These are phyloP conservation scores for Leucozona laternaria DNA, from an alignment of 2,888 invertebrate species.

Conservation along the genomic window DNA sequence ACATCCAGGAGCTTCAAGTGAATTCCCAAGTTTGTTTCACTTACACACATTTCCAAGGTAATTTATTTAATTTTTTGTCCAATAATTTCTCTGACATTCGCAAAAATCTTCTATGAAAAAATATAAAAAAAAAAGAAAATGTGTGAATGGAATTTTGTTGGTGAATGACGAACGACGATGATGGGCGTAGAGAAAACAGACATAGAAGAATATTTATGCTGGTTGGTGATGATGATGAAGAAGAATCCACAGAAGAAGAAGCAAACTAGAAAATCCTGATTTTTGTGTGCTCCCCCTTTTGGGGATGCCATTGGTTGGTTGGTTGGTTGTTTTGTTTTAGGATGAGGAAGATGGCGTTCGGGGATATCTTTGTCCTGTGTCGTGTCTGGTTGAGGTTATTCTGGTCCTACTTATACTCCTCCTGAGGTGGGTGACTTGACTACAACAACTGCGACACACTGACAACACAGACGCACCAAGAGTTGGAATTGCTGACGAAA, in stretches of 20 bases:
- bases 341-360: background rate
- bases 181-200: conserved; percentile 43
- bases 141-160: conserved; percentile 71
- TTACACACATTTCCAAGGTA: conserved; percentile 1
- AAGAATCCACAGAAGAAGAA: conserved; percentile 30
- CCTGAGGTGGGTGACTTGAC: background rate
- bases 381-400: conserved; percentile 1
- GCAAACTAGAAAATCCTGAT: conserved; percentile 73
- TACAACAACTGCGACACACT: background rate
- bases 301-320: background rate
- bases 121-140: conserved; percentile 3
- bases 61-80: conserved; percentile 2
- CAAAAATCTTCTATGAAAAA: conserved; percentile 46
- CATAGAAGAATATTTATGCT: conserved; percentile 4
- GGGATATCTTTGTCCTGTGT: conserved; percentile 26
- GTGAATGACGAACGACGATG: conserved; percentile 56
- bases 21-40: conserved; percentile 3
- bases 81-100: conserved; percentile 58
- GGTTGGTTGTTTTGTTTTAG: background rate
- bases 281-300: conserved; percentile 36
- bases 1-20: conserved; percentile 5
- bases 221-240: background rate
- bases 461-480: background rate
- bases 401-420: background rate
- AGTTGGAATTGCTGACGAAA: background rate